Evolutionary conservation across 1,140 invertebrate species (phyloP).

Genomic region (Paraescarpia echinospica): DNA sequence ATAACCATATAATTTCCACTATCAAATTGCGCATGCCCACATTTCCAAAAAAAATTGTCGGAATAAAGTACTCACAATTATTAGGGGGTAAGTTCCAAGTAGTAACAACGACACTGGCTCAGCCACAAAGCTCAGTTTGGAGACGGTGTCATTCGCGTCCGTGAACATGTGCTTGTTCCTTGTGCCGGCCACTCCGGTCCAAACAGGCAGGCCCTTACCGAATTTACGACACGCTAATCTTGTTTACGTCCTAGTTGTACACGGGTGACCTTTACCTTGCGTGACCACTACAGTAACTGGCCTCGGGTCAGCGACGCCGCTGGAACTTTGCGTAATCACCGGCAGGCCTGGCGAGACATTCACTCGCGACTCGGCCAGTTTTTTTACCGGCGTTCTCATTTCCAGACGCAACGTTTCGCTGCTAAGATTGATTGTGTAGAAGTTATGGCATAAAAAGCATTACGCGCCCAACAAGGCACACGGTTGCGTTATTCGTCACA

Average conservation of each 20-base stretch:
- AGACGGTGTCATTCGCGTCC: neutral
- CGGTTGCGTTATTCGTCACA: neutral
- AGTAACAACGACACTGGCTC: neutral
- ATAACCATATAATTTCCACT: neutral
- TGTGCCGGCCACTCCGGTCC: neutral
- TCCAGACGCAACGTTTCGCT: neutral
- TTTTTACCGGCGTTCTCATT: neutral
- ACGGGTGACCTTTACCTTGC: neutral
- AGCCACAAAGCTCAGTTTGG: neutral
- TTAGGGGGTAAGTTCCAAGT: neutral
- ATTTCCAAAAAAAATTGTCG: neutral
- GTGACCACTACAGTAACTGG: slow-evolving; percentile 3
- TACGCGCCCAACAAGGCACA: neutral
- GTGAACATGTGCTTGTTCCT: neutral
- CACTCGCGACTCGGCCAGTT: neutral
- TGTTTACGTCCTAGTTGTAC: neutral
- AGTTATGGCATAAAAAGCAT: neutral
- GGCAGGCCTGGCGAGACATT: neutral
- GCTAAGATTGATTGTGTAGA: neutral
- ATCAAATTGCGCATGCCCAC: neutral
- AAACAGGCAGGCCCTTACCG: neutral
- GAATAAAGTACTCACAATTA: neutral
- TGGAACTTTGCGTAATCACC: neutral
- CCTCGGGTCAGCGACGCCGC: slow-evolving; percentile 1
- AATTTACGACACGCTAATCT: slow-evolving; percentile 5